These are phyloP conservation scores for Mantis religiosa DNA, from an alignment of 2,888 invertebrate species.

Conservation along the genomic window DNA sequence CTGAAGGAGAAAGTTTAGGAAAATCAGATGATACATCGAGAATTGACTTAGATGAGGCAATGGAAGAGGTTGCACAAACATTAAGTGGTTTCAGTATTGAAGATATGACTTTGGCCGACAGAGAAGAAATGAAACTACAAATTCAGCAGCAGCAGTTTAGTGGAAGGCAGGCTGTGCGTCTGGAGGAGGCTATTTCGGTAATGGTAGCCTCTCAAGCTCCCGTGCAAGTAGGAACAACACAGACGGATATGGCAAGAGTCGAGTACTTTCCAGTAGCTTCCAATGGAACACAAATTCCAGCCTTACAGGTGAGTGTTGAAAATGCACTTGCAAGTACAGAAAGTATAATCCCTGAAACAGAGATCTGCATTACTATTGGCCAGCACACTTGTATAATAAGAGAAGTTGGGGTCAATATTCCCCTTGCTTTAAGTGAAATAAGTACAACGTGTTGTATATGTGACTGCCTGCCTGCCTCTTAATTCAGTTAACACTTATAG, in stretches of 20 bases:
- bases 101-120: constrained; percentile 31
- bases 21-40: constrained; percentile 21
- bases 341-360: too few relatives aligned
- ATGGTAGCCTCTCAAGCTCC: constrained; percentile 43
- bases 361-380: too few relatives aligned
- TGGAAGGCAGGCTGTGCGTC: constrained; percentile 24
- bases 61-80: constrained; percentile 45
- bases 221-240: constrained; percentile 40
- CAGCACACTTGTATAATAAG: too few relatives aligned
- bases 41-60: constrained; percentile 36
- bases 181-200: constrained; percentile 35
- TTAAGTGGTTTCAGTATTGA: constrained; percentile 34
- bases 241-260: constrained; percentile 44
- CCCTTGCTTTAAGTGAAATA: too few relatives aligned
- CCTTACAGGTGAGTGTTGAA: constrained; percentile 18
- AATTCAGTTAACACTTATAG: too few relatives aligned
- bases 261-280: constrained; percentile 49
- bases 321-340: neutral
- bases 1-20: constrained; percentile 22
- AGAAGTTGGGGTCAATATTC: too few relatives aligned
- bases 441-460: too few relatives aligned
- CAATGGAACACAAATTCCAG: constrained; percentile 35
- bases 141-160: constrained; percentile 31
- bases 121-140: constrained; percentile 41
- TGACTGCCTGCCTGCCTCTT: too few relatives aligned